A percentile compares a stretch with the other conserved stretches of the same genome.
These are phyloP conservation scores for Burhinus oedicnemus DNA, from an alignment of 2,113 vertebrate species.

Conservation along the genomic window DNA sequence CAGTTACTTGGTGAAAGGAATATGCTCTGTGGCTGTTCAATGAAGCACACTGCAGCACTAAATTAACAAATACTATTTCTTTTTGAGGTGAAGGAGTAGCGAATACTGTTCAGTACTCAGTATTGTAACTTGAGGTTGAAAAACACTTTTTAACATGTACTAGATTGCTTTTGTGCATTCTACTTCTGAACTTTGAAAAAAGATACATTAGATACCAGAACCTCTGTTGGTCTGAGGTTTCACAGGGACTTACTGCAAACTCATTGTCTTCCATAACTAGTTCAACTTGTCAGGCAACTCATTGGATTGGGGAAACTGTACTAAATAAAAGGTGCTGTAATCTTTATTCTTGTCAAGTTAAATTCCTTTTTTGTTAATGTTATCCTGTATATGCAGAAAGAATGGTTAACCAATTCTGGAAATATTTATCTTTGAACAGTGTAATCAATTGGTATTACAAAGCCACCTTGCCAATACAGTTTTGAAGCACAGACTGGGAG, in stretches of 20 bases:
- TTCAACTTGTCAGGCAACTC: slow-evolving; percentile 58
- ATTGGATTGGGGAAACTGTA: slow-evolving; percentile 33
- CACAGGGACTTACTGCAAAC: background rate
- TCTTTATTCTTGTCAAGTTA: slow-evolving; percentile 55
- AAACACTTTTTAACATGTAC: slow-evolving; percentile 6
- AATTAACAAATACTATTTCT: background rate
- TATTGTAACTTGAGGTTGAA: background rate
- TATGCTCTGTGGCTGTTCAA: background rate
- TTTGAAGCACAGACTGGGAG: background rate
- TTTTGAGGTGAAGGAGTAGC: background rate
- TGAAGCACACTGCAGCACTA: background rate
- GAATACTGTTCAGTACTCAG: background rate
- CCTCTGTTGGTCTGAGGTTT: slow-evolving; percentile 31
- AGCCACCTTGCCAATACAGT: background rate
- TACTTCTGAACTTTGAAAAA: background rate
- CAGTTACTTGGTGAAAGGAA: background rate
- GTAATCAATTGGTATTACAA: background rate
- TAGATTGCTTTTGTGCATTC: slow-evolving; percentile 45
- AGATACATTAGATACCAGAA: background rate
- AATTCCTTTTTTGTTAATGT: slow-evolving; percentile 29
- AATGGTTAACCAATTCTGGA: background rate
- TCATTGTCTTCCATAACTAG: slow-evolving; percentile 61
- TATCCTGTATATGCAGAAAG: background rate
- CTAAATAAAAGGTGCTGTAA: slow-evolving; percentile 72
- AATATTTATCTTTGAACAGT: background rate